A percentile compares a stretch with the other conserved stretches of the same genome.
Conservation (phyloP, 2,888 invertebrate genomes). For the Hesperia comma region DNA sequence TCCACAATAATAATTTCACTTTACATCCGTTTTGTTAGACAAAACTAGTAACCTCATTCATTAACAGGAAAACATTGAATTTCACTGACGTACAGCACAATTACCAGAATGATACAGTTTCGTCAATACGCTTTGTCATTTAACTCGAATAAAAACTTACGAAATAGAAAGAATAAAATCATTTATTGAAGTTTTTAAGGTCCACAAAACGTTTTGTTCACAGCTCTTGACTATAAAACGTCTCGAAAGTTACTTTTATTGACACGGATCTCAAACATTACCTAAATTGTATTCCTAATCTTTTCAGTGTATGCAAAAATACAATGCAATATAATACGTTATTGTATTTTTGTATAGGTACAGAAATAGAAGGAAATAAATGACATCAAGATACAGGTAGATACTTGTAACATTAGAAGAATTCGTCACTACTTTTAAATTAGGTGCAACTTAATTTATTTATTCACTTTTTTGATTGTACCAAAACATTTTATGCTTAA, state of each 20-base stretch:
- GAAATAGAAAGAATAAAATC: conserved; percentile 19
- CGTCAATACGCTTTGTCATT: conserved; percentile 14
- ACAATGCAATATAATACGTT: not conserved
- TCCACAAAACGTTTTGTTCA: conserved; percentile 3
- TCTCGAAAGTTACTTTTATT: conserved; percentile 17
- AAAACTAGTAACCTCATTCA: not conserved
- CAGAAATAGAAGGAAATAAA: no score
- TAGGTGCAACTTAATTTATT: no score
- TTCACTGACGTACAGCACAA: conserved; percentile 2
- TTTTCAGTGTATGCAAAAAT: not conserved
- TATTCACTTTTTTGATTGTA: no score
- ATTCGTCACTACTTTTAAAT: no score
- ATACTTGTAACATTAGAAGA: no score
- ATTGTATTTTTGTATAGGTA: not conserved
- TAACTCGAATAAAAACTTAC: conserved; percentile 13
- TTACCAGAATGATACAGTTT: conserved; percentile 11
- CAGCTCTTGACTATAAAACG: conserved; percentile 18
- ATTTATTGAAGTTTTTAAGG: conserved; percentile 15
- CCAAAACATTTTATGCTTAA: no score
- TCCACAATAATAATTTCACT: no score
- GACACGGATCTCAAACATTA: not conserved
- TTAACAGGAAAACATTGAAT: conserved; percentile 16
- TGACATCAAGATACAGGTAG: no score
- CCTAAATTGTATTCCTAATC: not conserved
- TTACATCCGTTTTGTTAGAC: not conserved